A percentile compares a stretch with the other conserved stretches of the same genome.
Evolutionary conservation across 2,888 invertebrate genomes (phyloP).

Genomic region (Yponomeuta sedellus): DNA sequence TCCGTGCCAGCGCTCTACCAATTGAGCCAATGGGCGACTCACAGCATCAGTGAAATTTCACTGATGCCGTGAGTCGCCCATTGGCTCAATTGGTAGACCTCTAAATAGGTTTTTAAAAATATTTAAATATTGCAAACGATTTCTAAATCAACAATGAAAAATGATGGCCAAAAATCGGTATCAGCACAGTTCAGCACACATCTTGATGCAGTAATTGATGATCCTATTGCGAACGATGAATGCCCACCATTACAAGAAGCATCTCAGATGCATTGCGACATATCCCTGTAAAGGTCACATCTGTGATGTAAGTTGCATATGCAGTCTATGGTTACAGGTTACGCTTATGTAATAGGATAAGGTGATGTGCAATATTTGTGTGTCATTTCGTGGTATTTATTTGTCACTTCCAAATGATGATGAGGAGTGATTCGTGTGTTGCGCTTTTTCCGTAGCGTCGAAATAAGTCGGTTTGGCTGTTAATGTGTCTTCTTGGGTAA

Average conservation of each 20-base stretch:
- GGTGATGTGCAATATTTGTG: neutral
- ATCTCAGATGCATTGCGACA: neutral
- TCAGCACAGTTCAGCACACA: neutral
- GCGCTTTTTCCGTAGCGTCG: neutral
- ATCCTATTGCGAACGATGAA: neutral
- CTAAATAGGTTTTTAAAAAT: too few relatives aligned
- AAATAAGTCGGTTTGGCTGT: neutral
- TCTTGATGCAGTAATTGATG: too few relatives aligned
- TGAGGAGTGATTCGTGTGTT: neutral
- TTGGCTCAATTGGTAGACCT: too few relatives aligned
- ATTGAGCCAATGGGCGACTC: too few relatives aligned
- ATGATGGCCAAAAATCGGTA: too few relatives aligned
- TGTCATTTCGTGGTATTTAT: neutral
- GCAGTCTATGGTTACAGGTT: conserved; percentile 1
- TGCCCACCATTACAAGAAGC: conserved; percentile 5
- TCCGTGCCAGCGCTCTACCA: too few relatives aligned
- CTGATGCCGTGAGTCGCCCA: too few relatives aligned
- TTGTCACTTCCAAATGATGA: neutral
- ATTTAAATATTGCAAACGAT: too few relatives aligned
- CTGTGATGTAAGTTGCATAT: neutral
- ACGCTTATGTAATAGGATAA: neutral
- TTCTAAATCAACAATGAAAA: too few relatives aligned
- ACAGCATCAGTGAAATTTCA: too few relatives aligned
- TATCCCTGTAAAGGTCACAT: neutral
- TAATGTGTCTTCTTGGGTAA: neutral